phyloP scores from a whole-genome alignment of 2,888 invertebrate species.

The Tipula confusa region DNA sequence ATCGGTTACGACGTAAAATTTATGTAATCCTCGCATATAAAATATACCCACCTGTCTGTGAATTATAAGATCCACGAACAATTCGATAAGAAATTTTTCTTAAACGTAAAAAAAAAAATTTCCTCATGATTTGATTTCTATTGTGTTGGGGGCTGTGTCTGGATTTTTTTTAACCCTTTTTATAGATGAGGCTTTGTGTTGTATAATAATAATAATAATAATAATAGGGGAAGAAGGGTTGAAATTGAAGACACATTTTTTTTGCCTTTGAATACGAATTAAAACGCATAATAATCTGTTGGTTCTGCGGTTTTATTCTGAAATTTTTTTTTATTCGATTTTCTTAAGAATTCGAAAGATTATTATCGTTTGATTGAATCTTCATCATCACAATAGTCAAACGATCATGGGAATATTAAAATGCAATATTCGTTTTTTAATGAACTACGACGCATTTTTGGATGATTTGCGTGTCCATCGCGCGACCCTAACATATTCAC shows the following conservation, averaged over 20 bases:
- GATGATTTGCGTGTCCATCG: background rate
- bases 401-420: background rate
- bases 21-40: slow-evolving; percentile 1
- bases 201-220: background rate
- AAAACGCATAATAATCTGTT: slow-evolving; percentile 12
- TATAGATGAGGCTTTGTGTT: background rate
- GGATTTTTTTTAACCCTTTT: background rate
- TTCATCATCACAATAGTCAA: background rate
- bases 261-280: background rate
- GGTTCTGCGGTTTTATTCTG: background rate
- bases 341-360: background rate
- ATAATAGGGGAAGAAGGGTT: background rate
- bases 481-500: background rate
- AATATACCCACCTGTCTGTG: slow-evolving; percentile 1
- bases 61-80: background rate
- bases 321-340: background rate
- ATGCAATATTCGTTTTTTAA: background rate
- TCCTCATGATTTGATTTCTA: background rate
- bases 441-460: background rate
- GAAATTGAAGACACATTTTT: background rate
- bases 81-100: background rate
- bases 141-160: background rate
- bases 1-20: background rate
- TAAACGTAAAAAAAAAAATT: too few species aligned
- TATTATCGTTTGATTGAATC: background rate